These are phyloP conservation scores for Ceyx margarethae DNA, from an alignment of 2,113 vertebrate species.

Conservation along the genomic window DNA sequence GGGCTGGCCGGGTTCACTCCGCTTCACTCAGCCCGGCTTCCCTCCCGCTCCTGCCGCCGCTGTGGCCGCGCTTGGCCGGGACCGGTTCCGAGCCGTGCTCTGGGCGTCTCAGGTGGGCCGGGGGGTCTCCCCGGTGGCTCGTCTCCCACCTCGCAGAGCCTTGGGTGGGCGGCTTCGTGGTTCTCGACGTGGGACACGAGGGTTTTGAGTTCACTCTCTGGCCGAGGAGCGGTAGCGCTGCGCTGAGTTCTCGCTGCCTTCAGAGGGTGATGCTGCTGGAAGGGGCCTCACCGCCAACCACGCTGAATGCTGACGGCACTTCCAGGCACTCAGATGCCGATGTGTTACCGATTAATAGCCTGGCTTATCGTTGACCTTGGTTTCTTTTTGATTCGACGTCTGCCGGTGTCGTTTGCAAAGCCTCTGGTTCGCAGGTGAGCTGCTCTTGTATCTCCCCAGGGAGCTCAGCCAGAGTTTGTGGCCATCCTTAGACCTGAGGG, in stretches of 20 bases:
- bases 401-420: neutral
- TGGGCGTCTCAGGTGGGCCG: too few species aligned
- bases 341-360: neutral
- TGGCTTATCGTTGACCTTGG: neutral
- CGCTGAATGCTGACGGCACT: rapidly evolving
- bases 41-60: neutral
- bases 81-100: neutral
- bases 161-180: neutral
- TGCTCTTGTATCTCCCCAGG: neutral
- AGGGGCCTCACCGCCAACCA: too few species aligned
- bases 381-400: neutral
- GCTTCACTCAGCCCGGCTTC: neutral
- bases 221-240: neutral
- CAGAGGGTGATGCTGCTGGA: neutral
- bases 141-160: neutral
- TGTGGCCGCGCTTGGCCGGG: neutral
- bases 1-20: neutral
- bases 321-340: rapidly evolving
- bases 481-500: neutral
- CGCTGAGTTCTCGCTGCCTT: neutral
- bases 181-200: neutral
- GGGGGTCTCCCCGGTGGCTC: too few species aligned
- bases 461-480: neutral
- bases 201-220: neutral
- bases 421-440: neutral